Conservation (phyloP, 1,140 invertebrate genomes). For the Anastrepha ludens region DNA sequence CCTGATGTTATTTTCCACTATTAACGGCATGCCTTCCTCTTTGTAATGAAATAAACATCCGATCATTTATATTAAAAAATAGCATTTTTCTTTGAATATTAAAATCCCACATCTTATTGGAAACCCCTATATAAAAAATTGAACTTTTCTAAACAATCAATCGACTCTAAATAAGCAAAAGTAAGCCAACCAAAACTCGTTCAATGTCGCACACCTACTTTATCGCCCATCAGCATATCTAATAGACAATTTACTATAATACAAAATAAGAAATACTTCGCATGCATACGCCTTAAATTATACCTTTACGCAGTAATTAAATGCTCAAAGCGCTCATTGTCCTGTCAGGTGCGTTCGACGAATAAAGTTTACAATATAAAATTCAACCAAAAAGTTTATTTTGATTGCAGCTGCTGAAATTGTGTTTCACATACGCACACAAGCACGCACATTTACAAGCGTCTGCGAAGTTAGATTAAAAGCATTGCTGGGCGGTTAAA, state of each 20-base stretch:
- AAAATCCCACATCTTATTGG: no score
- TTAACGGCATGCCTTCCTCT: no score
- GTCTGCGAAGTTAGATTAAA: background rate
- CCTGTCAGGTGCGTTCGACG: background rate
- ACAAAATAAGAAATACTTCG: background rate
- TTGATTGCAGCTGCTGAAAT: background rate
- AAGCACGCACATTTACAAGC: background rate
- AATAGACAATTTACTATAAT: background rate
- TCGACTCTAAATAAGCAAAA: no score
- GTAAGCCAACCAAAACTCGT: no score
- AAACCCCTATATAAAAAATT: no score
- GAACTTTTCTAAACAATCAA: no score
- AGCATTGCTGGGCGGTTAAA: background rate
- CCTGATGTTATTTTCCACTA: no score
- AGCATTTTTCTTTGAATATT: no score
- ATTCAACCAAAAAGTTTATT: conserved; percentile 1
- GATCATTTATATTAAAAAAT: no score
- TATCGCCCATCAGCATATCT: background rate
- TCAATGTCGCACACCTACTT: background rate
- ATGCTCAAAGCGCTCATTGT: background rate
- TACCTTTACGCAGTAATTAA: background rate
- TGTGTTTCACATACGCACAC: background rate
- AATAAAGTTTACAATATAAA: conserved; percentile 23
- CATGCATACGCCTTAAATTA: background rate
- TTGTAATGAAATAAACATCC: no score